Base-by-base conservation (phyloP, 2,888 invertebrate species). In the Hermaeophaga mercurialis region DNA sequence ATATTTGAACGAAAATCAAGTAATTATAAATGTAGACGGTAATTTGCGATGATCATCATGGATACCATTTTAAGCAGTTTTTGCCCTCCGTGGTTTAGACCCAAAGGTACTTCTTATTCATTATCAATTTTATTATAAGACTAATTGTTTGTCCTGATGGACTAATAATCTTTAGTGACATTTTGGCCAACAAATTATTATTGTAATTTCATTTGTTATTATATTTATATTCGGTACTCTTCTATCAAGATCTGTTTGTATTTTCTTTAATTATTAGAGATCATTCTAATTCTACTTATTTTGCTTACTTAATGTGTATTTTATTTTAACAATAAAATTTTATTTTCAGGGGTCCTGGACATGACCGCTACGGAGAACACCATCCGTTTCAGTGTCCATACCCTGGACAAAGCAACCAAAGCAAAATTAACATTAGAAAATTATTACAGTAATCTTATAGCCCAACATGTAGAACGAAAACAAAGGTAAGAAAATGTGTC, bases 391-490 rank as follows among this genome's bases (percentile, higher is more conserved):
- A 94, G 94, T 84, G 94, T 94, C 76, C 94, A 96, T 81, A 97
- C 97, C 75, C 85, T 94, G 80, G 97, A 98, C 84, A 98, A 97
- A 82, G 97, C 96, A 71, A 96, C 96, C 77, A 96, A 97, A 81
- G 97, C 98, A 70, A 97, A 99, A 84, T 91, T 99, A 77, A 96
- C 97, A 59, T 82, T 99, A 76, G 99, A 99, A 81, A 98, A 97
- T 81, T 99, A 97, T 82, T 99, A 99, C 81, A 94, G 94, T 79
- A 99, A 99, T 82, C 88, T 98, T 75, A 91, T 98, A 77, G 89
- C 94, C 70, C 98, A 98, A 80, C 95, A 97, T 80, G 90, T 95
- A 73, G 98, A 99, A 82, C 85, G 98, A 72, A 96, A 97, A 80
- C 94, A 95, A 80, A 90, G 91, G 90, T 90, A 78, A 74, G 74